These are phyloP conservation scores for Drosophila murphyi DNA, from an alignment of 1,140 invertebrate genomes.

Conservation along the genomic window DNA sequence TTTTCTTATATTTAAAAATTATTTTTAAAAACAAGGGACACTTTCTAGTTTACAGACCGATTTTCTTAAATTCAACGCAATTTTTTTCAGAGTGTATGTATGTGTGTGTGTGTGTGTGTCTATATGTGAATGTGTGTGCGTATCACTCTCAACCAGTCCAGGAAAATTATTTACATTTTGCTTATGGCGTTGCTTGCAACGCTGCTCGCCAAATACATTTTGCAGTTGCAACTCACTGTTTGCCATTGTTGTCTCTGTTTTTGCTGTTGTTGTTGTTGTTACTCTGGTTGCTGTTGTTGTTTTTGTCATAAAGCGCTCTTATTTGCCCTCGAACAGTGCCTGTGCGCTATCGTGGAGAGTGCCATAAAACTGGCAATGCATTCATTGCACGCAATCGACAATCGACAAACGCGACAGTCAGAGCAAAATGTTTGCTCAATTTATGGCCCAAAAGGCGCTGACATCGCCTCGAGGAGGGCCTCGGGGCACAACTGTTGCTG, in stretches of 20 bases:
- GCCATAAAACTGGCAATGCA: conserved; percentile 78
- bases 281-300: conserved; percentile 30
- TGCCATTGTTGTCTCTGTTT: conserved; percentile 18
- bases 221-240: conserved; percentile 43
- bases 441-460: conserved; percentile 62
- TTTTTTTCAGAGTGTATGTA: not conserved
- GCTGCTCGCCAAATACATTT: conserved; percentile 39
- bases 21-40: too few species aligned
- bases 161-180: conserved; percentile 80
- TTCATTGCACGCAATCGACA: conserved; percentile 73
- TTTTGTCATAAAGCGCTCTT: conserved; percentile 69
- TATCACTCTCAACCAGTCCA: conserved; percentile 17
- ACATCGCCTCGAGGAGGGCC: conserved; percentile 35
- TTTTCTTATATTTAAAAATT: conserved; percentile 16
- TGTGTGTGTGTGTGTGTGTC: not conserved
- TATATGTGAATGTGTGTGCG: not conserved
- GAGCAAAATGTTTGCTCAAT: conserved; percentile 71
- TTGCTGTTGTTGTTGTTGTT: conserved; percentile 9
- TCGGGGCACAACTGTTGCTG: conserved; percentile 3
- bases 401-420: conserved; percentile 30
- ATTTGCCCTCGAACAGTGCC: conserved; percentile 66
- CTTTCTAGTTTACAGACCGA: too few species aligned
- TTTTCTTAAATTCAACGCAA: too few species aligned
- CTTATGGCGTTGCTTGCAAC: conserved; percentile 55
- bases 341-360: conserved; percentile 57